These are phyloP conservation scores for Ylistrum balloti DNA, from an alignment of 1,140 invertebrate genomes.

Conservation along the genomic window DNA sequence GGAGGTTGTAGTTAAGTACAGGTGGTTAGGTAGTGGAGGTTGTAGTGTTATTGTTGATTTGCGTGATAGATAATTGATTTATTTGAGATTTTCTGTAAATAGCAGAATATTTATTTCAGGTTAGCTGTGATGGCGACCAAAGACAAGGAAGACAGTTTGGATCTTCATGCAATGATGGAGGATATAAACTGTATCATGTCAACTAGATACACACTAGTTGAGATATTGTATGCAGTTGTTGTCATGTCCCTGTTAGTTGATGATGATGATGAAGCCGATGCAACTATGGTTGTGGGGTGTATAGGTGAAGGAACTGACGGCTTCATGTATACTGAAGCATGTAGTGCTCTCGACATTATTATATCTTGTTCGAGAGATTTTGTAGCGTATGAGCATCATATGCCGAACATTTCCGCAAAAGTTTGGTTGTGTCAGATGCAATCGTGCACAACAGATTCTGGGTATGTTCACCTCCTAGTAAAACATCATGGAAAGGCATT, in stretches of 20 bases:
- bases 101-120: too few relatives aligned
- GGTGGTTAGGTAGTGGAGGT: too few relatives aligned
- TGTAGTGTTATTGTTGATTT: too few relatives aligned
- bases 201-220: neutral
- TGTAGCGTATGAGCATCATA: neutral
- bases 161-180: neutral
- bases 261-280: neutral
- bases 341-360: too few relatives aligned
- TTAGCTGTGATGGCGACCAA: neutral
- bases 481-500: neutral
- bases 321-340: neutral
- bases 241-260: neutral
- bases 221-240: neutral
- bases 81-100: too few relatives aligned
- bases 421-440: neutral
- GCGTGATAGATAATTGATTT: too few relatives aligned
- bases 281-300: neutral
- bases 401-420: neutral
- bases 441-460: neutral
- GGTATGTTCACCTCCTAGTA: neutral
- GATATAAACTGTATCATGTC: neutral
- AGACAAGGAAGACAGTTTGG: neutral
- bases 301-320: neutral
- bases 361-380: neutral
- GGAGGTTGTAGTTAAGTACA: too few relatives aligned